phyloP scores from a whole-genome alignment of 2,113 vertebrate species.

The Nibea albiflora region DNA sequence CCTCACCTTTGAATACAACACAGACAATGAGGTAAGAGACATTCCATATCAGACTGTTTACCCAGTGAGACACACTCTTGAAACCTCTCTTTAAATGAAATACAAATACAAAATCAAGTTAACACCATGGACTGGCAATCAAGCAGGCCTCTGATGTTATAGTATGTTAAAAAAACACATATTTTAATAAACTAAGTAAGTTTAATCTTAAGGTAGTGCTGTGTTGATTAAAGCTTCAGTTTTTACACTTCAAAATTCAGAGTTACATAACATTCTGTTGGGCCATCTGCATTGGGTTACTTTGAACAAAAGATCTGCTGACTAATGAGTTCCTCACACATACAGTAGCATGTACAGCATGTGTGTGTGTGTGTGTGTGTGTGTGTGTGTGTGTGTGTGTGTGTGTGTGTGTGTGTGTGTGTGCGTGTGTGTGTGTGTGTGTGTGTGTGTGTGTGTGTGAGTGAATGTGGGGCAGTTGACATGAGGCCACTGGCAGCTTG shows the following conservation, averaged over 20 bases:
- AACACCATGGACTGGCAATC: background rate
- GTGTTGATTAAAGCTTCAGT: conserved; percentile 31
- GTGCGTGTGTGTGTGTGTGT: too few species aligned
- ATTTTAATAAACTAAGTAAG: background rate
- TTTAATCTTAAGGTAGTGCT: background rate
- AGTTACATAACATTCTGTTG: conserved; percentile 61
- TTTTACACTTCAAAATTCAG: conserved; percentile 2
- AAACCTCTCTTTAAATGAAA: background rate
- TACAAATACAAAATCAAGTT: background rate
- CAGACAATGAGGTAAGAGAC: conserved; percentile 77
- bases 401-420: background rate
- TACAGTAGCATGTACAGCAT: background rate
- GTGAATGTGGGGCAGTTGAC: background rate
- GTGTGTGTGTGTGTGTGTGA: too few species aligned
- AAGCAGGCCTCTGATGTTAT: background rate
- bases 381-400: background rate
- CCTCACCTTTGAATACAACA: conserved; percentile 79
- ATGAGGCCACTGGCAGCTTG: conserved; percentile 32
- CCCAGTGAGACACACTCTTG: background rate
- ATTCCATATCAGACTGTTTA: background rate
- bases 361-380: background rate
- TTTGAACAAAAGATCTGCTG: conserved; percentile 66
- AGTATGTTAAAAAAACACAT: background rate
- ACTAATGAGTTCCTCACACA: conserved; percentile 49
- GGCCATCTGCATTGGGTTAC: conserved; percentile 47